Percentiles rank a stretch among this genome's conserved stretches.
These are phyloP conservation scores for Ophthalmolycus amberensis DNA, from an alignment of 2,113 vertebrate genomes.

Conservation along the genomic window DNA sequence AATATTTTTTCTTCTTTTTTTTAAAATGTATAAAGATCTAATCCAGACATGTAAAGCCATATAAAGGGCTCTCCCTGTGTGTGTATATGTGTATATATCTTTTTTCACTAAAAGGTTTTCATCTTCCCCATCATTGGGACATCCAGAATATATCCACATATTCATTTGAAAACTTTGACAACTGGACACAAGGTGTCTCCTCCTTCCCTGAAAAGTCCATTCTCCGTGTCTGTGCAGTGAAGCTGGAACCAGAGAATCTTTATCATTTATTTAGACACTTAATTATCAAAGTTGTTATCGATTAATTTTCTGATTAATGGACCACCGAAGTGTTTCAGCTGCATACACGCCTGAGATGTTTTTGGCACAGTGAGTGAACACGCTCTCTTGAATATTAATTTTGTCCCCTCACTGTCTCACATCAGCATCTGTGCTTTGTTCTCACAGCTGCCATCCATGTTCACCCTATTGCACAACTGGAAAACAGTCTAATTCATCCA, in stretches of 20 bases:
- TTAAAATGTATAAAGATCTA: background rate
- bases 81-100: background rate
- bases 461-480: constrained; percentile 30
- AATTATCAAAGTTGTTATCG: background rate
- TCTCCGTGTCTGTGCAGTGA: background rate
- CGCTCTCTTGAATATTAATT: background rate
- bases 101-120: background rate
- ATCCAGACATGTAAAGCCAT: background rate
- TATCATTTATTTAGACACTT: background rate
- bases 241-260: background rate
- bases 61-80: background rate
- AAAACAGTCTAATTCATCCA: accelerated
- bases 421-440: background rate
- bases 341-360: background rate
- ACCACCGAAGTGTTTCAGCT: background rate
- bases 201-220: background rate
- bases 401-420: background rate
- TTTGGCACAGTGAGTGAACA: background rate
- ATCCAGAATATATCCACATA: background rate
- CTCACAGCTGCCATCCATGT: background rate
- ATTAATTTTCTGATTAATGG: background rate
- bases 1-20: too few species aligned
- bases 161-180: background rate
- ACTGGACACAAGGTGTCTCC: background rate
- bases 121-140: background rate